Conservation (phyloP, 2,113 vertebrate genomes). For the Progne subis region DNA sequence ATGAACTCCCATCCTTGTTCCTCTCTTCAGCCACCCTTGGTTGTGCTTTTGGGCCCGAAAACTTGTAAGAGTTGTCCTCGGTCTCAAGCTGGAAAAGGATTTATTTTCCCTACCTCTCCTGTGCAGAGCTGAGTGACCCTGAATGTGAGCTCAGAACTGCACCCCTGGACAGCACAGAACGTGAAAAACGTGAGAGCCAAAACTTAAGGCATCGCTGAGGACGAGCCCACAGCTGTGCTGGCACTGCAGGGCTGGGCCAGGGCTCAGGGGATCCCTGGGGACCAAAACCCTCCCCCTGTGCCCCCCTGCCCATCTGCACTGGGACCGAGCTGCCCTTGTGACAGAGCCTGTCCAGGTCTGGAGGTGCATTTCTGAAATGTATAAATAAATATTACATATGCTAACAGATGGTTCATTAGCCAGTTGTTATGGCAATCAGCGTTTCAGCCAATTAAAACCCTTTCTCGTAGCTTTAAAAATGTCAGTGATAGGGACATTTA, state of each 20-base stretch:
- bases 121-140: neutral
- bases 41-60: neutral
- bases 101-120: neutral
- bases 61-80: neutral
- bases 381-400: constrained; percentile 77
- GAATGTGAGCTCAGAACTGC: neutral
- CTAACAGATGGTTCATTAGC: constrained; percentile 74
- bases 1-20: neutral
- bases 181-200: neutral
- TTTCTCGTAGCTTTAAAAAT: constrained; percentile 61
- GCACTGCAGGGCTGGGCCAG: neutral
- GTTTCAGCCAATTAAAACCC: constrained; percentile 70
- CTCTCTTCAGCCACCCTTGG: neutral
- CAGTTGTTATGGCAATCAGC: constrained; percentile 77
- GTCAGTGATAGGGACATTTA: constrained; percentile 38
- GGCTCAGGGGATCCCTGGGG: neutral
- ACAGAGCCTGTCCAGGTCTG: neutral
- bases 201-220: neutral
- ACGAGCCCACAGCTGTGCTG: neutral
- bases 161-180: neutral
- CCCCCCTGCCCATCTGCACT: neutral
- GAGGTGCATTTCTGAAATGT: neutral
- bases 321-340: neutral
- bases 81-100: neutral
- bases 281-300: neutral